Evolutionary conservation across 2,888 invertebrate species (phyloP).

Genomic region (Erpobdella octoculata): DNA sequence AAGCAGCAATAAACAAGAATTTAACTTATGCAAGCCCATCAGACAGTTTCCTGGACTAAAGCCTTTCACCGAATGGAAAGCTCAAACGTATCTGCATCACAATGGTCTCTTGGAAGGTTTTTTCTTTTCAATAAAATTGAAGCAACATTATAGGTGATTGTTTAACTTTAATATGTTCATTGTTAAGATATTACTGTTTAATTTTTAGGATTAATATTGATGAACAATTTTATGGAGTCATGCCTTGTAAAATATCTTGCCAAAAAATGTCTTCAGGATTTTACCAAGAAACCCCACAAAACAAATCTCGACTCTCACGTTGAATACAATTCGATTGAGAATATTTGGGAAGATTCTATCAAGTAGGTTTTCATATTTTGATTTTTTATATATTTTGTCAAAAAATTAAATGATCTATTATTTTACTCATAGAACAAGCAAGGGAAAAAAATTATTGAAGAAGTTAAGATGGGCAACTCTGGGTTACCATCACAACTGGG

Average conservation of each 20-base stretch:
- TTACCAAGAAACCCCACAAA: constrained; percentile 62
- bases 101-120: too few species aligned
- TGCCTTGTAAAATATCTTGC: constrained; percentile 54
- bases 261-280: constrained; percentile 67
- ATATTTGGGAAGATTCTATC: constrained; percentile 32
- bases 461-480: constrained; percentile 82
- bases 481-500: constrained; percentile 97
- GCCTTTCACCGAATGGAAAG: neutral
- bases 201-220: neutral
- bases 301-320: constrained; percentile 52
- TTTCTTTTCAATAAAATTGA: too few species aligned
- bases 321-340: constrained; percentile 31
- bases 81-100: too few species aligned
- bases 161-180: too few species aligned
- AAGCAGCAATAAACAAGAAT: too few species aligned
- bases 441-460: constrained; percentile 30
- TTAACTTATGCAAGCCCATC: neutral
- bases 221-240: constrained; percentile 6
- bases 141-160: too few species aligned
- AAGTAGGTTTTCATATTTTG: neutral
- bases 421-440: neutral
- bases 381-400: neutral
- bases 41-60: neutral
- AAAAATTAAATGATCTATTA: neutral
- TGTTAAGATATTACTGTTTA: too few species aligned